Evolutionary conservation across 2,797 vertebrate species (phyloP), one percentile per base, ranked within the genome.

Genomic region (Melanotaenia boesemani): DNA sequence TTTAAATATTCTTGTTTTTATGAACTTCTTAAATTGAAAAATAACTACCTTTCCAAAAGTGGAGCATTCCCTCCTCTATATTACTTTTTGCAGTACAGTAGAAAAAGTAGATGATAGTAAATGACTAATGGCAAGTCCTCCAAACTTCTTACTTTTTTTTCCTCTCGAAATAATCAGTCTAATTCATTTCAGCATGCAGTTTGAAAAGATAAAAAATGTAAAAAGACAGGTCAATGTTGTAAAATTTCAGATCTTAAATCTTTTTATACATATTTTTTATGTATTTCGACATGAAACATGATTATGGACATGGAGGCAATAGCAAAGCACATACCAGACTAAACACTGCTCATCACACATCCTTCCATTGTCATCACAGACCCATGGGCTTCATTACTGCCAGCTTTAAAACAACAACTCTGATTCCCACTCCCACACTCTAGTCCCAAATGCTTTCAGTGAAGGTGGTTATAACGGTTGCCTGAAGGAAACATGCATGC

Each of bases 361-460:
- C 73, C 67, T 87, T 68, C 74, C 71, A 71, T 89, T 89, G 86
- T 92, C 84, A 83, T 83, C 20, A n/a, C 30, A 57, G 64, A 63
- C 93, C 91, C 88, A 79, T 83, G 90, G 90, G 90, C 82, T 93
- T 92, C 90, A 92, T 92, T 93, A 92, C 84, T 85, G 83, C 80
- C 86, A 90, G 84, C 80, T 82, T 88, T 89, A 90, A 91, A 84
- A 89, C 88, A 91, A 90, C 83, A 90, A 79, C 79, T 85, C 79
- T 79, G 80, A 86, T 89, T 82, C 81, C 87, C 80, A 86, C 90
- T 88, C 90, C 86, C 86, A 86, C 92, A 76, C 84, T 82, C 63
- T 13, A 70, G 63, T 90, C 89, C 84, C 90, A 83, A 76, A 89
- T 74, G 86, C 81, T 80, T 90, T 85, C 81, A 78, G 60, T 79